Evolutionary conservation across 2,797 vertebrate species (phyloP), one percentile per base, ranked within the genome.

Genomic region (Moxostoma hubbsi): DNA sequence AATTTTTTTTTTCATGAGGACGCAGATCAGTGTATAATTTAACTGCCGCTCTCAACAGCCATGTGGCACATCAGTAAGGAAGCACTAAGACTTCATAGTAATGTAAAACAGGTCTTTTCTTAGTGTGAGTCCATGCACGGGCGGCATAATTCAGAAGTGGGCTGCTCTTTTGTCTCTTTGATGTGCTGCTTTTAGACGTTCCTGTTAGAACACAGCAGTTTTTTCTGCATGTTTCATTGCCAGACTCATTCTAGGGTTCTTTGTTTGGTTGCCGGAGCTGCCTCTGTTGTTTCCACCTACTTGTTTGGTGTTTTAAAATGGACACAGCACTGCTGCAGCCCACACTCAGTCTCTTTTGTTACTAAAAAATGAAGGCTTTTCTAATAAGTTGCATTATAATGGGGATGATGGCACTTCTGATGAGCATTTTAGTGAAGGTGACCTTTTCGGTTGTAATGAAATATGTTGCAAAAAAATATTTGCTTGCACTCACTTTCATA

Each of bases 401-500:
- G 79, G 76, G 36, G 87, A 82, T 84, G 78, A 86, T 81, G 66
- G 77, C 64, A 57, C 73, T 81, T 88, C 87, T 86, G 87, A 87
- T 89, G 72, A 83, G 68, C 59, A 6, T n/a, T 85, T 83, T 74
- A 54, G 82, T 84, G 45, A 82, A 77, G 82, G 82, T 87, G 87
- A 85, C 82, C 75, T 36, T 36, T 4, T 53, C 7, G 15, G 54
- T 70, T 70, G 49, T 74, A 36, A 36, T 36, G 36, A 72, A 86
- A 77, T 51, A 49, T 46, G 8, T 53, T 62, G 49, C 8, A 5
- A 24, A 5, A 36, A 61, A 62, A 77, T 77, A 57, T 70, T 78
- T 79, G 18, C 11, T 7, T 63, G n/a, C 12, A 3, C 5, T 54
- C 46, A 4, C 10, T 16, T 12, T 43, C 4, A 36, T 4, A 36